phyloP scores from a whole-genome alignment of 1,140 invertebrate species.

The Nymphalis io region DNA sequence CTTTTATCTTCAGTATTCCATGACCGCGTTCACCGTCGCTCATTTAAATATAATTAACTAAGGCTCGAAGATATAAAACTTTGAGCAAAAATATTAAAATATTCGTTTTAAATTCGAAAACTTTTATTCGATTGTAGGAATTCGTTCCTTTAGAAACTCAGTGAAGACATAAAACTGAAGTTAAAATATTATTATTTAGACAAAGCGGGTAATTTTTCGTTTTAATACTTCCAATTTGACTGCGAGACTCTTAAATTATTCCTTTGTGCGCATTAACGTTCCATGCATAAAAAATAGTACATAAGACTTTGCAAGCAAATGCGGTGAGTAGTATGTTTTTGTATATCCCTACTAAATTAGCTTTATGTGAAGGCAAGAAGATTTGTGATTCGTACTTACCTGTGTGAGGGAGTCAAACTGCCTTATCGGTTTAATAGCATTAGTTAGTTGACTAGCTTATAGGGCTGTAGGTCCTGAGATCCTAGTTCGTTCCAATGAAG shows the following conservation, averaged over 20 bases:
- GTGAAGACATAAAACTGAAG: background rate
- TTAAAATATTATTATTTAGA: conserved; percentile 4
- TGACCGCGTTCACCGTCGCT: background rate
- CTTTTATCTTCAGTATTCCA: background rate
- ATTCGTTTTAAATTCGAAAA: background rate
- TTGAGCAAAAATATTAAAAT: background rate
- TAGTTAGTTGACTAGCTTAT: too few relatives aligned
- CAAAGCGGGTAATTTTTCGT: conserved; percentile 1
- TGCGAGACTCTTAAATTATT: background rate
- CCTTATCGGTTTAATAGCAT: too few relatives aligned
- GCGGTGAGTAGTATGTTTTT: too few relatives aligned
- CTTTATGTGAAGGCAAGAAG: too few relatives aligned
- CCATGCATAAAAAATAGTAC: background rate
- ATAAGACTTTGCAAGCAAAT: background rate
- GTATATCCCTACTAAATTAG: too few relatives aligned
- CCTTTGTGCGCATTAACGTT: background rate
- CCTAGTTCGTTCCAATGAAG: too few relatives aligned
- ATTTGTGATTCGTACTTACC: too few relatives aligned
- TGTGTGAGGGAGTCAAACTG: too few relatives aligned
- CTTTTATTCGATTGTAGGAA: background rate
- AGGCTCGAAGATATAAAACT: background rate
- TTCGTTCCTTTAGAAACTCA: background rate
- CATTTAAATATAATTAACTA: background rate
- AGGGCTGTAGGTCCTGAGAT: too few relatives aligned
- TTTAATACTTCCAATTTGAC: background rate